Percentiles rank a stretch among this genome's conserved stretches.
Evolutionary conservation across 2,888 invertebrate genomes (phyloP).

Genomic region (Rotaria socialis): DNA sequence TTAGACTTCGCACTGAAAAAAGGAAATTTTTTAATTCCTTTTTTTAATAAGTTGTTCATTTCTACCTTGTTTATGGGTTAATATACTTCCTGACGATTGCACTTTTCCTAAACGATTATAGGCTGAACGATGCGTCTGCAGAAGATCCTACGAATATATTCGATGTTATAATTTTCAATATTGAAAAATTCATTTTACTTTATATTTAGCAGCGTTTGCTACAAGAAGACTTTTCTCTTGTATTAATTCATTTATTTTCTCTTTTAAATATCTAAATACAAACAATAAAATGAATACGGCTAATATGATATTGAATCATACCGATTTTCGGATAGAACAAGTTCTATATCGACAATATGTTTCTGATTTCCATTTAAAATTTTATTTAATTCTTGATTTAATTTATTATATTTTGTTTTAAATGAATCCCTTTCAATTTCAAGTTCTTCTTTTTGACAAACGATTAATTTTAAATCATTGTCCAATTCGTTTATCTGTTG

Average conservation of each 20-base stretch:
- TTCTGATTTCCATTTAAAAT: not conserved
- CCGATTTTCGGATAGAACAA: constrained; percentile 6
- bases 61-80: constrained; percentile 13
- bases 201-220: not conserved
- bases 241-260: not conserved
- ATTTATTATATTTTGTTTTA: constrained; percentile 39
- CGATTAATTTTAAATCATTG: constrained; percentile 40
- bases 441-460: constrained; percentile 43
- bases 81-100: not conserved
- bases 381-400: constrained; percentile 37
- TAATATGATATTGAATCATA: not conserved
- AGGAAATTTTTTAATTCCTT: too few relatives aligned
- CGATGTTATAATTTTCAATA: too few relatives aligned
- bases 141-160: not conserved
- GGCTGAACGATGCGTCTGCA: not conserved
- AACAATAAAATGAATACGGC: not conserved
- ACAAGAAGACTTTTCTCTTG: not conserved
- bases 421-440: constrained; percentile 45
- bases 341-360: constrained; percentile 10
- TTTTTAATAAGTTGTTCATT: not conserved
- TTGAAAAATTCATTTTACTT: not conserved
- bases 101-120: not conserved
- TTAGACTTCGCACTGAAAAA: not conserved
- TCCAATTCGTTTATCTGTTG: constrained; percentile 10
- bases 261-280: not conserved